These are phyloP conservation scores for Malurus melanocephalus DNA, from an alignment of 2,113 vertebrate genomes.

Conservation along the genomic window DNA sequence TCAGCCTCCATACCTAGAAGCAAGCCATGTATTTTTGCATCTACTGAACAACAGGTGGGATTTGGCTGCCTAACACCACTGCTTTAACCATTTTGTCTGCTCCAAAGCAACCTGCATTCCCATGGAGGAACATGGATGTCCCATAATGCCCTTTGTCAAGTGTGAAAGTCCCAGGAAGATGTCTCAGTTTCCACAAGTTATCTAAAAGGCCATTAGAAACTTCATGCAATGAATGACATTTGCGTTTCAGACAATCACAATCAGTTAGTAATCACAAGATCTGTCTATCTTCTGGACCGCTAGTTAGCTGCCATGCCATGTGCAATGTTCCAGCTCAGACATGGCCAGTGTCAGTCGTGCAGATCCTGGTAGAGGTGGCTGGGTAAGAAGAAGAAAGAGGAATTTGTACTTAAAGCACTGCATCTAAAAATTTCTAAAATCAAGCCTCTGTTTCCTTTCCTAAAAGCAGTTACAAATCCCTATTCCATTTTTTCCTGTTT, in stretches of 20 bases:
- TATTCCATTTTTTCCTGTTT: neutral
- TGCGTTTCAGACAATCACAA: neutral
- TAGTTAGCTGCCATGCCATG: neutral
- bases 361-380: neutral
- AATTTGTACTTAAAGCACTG: neutral
- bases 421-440: neutral
- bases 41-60: neutral
- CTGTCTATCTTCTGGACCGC: neutral
- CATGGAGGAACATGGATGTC: neutral
- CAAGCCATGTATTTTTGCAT: neutral
- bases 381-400: neutral
- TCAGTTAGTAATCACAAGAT: neutral
- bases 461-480: neutral
- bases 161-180: neutral
- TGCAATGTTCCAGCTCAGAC: neutral
- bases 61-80: neutral
- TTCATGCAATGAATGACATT: neutral
- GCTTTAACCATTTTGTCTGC: neutral
- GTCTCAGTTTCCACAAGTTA: neutral
- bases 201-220: neutral
- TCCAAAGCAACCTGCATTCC: neutral
- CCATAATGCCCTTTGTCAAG: neutral
- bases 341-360: neutral
- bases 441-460: neutral
- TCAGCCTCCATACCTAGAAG: neutral